Conservation (phyloP, 2,113 vertebrate genomes). For the Cynocephalus volans region DNA sequence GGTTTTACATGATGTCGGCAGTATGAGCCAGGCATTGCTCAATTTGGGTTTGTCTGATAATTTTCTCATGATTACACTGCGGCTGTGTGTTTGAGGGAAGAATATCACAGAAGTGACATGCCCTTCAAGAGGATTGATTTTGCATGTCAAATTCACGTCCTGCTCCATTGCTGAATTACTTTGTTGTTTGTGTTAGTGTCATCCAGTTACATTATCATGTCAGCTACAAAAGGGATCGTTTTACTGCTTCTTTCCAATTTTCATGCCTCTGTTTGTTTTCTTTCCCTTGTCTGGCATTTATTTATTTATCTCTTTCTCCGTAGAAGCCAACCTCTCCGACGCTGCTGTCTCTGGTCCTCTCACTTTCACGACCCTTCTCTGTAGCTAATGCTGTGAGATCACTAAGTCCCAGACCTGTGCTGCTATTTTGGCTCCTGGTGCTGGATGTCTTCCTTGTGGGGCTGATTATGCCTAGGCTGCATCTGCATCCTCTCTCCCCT, state of each 20-base stretch:
- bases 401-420: background rate
- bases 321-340: background rate
- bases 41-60: background rate
- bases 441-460: too few species aligned
- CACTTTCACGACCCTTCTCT: background rate
- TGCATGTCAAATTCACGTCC: too few species aligned
- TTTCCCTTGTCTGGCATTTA: background rate
- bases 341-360: background rate
- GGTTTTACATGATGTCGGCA: background rate
- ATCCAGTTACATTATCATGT: background rate
- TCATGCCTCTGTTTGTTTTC: background rate
- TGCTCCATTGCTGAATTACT: background rate
- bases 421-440: background rate
- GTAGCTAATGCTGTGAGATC: rapidly evolving
- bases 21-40: background rate
- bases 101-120: too few species aligned
- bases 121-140: background rate
- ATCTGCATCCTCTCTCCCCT: background rate
- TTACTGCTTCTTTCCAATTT: background rate
- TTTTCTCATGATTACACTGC: background rate
- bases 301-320: background rate
- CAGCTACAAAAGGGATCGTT: background rate
- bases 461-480: background rate
- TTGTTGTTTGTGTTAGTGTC: background rate
- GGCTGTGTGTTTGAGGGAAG: background rate